Conservation (phyloP, 2,888 invertebrate genomes). For the Troides oblongomaculatus region DNA sequence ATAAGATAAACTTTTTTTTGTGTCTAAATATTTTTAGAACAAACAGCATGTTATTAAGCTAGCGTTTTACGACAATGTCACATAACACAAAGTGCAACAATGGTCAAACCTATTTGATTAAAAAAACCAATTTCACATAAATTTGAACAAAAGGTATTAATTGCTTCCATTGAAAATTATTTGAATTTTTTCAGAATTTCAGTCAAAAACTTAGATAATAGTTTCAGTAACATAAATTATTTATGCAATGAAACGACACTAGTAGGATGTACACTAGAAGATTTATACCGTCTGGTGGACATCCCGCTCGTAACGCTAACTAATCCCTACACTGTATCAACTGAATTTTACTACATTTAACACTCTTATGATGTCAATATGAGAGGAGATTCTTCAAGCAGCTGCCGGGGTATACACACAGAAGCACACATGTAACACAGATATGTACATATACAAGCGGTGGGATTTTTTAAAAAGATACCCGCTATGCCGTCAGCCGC, state of each 20-base stretch:
- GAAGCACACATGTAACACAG: slow-evolving; percentile 45
- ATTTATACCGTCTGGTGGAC: too few relatives aligned
- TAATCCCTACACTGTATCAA: not conserved
- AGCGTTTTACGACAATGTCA: too few relatives aligned
- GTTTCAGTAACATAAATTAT: too few relatives aligned
- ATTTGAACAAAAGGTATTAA: not conserved
- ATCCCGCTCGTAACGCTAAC: not conserved
- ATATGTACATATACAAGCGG: slow-evolving; percentile 66
- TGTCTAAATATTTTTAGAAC: too few relatives aligned
- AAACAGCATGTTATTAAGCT: too few relatives aligned
- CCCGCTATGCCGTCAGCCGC: slow-evolving; percentile 63
- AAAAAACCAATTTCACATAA: not conserved
- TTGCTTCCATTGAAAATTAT: not conserved
- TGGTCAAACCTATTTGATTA: not conserved
- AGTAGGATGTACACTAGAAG: too few relatives aligned
- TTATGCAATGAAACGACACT: too few relatives aligned
- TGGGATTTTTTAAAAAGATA: slow-evolving; percentile 64
- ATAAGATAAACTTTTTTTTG: too few relatives aligned
- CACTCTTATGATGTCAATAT: not conserved
- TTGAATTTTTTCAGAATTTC: too few relatives aligned
- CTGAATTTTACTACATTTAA: not conserved
- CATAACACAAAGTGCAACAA: too few relatives aligned
- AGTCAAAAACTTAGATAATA: too few relatives aligned
- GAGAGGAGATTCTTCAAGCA: slow-evolving; percentile 34
- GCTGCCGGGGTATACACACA: slow-evolving; percentile 48